phyloP scores from a whole-genome alignment of 1,140 invertebrate species.

The Micrasema longulum region DNA sequence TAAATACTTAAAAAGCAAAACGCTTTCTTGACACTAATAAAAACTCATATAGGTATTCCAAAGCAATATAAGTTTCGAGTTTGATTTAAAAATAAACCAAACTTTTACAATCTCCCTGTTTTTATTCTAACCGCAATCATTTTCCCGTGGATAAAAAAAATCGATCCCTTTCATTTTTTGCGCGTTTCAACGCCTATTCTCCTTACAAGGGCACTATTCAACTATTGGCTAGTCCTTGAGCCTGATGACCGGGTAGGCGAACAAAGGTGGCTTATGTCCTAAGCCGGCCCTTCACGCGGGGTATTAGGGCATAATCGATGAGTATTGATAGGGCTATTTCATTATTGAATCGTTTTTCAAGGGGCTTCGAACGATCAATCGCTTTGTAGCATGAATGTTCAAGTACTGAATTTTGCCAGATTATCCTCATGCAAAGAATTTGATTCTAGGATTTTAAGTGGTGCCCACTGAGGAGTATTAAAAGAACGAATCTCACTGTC shows the following conservation, averaged over 20 bases:
- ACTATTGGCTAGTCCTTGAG: conserved; percentile 26
- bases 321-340: conserved; percentile 53
- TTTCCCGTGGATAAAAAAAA: conserved; percentile 31
- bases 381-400: conserved; percentile 11
- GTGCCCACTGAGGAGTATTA: too few species aligned
- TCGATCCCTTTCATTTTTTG: conserved; percentile 36
- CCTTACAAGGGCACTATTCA: conserved; percentile 21
- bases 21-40: too few species aligned
- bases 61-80: too few species aligned
- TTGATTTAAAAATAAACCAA: too few species aligned
- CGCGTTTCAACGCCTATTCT: conserved; percentile 31
- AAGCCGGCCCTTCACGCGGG: conserved; percentile 44
- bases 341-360: conserved; percentile 43
- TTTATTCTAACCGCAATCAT: conserved; percentile 7
- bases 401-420: conserved; percentile 4
- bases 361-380: conserved; percentile 5
- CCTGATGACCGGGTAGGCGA: conserved; percentile 19
- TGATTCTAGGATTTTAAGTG: too few species aligned
- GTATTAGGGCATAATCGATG: conserved; percentile 54
- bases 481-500: too few species aligned
- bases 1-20: too few species aligned
- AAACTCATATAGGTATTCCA: too few species aligned
- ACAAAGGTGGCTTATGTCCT: conserved; percentile 40
- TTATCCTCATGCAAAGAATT: too few species aligned
- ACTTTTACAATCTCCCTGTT: background rate